Evolutionary conservation across 2,113 vertebrate species (phyloP), one percentile per base, ranked within the genome.

Genomic region (Daboia siamensis): DNA sequence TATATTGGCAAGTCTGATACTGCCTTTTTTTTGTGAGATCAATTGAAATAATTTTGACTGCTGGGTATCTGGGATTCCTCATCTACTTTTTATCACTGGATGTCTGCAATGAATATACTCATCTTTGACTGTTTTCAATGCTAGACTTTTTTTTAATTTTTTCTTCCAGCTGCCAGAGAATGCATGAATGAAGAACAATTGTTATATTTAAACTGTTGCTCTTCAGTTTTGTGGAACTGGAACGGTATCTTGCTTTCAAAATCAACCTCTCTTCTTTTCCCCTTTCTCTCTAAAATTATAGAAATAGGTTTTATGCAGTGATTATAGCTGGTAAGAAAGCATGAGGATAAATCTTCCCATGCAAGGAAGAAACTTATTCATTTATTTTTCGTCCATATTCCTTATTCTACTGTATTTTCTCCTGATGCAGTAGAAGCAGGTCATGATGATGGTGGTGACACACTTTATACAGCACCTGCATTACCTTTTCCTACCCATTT

Each of bases 401-500:
- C 69, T 55, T 54, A 51, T 90, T 39, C 74, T 21, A 23, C 17
- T 33, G 11, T 56, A 88, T 39, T 90, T 51, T 86, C 84, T 29
- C 2, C 26, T 21, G 17, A 1, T 29, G 74, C 15, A 5, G 29
- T 5, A 52, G 33, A 51, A 23, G 1, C 7, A 59, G 44, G 57
- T 91, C 44, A 52, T 3, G 4, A 12, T 15, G 1, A 39, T 4
- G n/a, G 86, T 39, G 56, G 92, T 84, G 52, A 87, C 64, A 87
- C 64, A n/a, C 1, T 21, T 89, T 39, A 51, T 90, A 3, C 46
- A 93, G 86, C 57, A 86, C 48, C 90, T 74, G 56, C 0, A 13
- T 55, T 48, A 90, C 57, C 10, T 3, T 87, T 90, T 90, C 33
- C 44, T 90, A 59, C 92, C 90, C 51, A 52, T 91, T 33, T 90